These are phyloP conservation scores for Megalurothrips usitatus DNA, from an alignment of 2,888 invertebrate species.

Conservation along the genomic window DNA sequence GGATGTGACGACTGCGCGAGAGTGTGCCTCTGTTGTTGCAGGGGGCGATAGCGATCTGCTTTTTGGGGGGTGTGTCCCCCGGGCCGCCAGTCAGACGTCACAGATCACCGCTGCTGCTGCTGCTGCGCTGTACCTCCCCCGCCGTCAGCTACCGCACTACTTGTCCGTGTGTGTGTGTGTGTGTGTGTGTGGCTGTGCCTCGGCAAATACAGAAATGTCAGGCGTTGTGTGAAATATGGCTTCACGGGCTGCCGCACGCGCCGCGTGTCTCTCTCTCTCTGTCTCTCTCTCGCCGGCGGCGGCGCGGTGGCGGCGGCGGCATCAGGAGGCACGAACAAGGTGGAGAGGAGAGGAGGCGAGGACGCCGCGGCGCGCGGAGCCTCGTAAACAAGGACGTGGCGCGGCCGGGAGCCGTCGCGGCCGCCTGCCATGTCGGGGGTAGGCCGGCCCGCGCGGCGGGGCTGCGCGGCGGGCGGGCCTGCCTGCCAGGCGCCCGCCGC, in stretches of 20 bases:
- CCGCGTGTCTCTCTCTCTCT: not conserved
- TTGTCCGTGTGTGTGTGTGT: not conserved
- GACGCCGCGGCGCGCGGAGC: too few relatives aligned
- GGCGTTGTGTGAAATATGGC: conserved; percentile 1
- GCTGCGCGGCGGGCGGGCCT: not conserved
- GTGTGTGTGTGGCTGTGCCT: not conserved
- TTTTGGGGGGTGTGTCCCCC: too few relatives aligned
- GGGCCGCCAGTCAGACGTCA: not conserved
- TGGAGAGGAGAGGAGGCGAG: too few relatives aligned
- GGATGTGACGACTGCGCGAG: too few relatives aligned
- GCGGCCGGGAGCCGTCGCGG: too few relatives aligned
- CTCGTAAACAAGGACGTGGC: too few relatives aligned
- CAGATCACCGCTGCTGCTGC: not conserved
- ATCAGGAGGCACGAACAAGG: too few relatives aligned
- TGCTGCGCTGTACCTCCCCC: too few relatives aligned
- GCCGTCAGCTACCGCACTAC: too few relatives aligned
- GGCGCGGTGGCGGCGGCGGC: too few relatives aligned
- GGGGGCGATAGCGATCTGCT: too few relatives aligned
- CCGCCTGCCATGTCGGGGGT: not conserved
- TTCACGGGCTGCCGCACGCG: not conserved
- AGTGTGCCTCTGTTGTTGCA: too few relatives aligned
- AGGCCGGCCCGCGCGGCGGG: not conserved
- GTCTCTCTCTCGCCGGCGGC: not conserved
- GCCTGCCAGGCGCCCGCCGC: not conserved
- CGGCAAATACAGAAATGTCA: conserved; percentile 16